These are phyloP conservation scores for Zaprionus inermis DNA, from an alignment of 1,140 invertebrate genomes.

Conservation along the genomic window DNA sequence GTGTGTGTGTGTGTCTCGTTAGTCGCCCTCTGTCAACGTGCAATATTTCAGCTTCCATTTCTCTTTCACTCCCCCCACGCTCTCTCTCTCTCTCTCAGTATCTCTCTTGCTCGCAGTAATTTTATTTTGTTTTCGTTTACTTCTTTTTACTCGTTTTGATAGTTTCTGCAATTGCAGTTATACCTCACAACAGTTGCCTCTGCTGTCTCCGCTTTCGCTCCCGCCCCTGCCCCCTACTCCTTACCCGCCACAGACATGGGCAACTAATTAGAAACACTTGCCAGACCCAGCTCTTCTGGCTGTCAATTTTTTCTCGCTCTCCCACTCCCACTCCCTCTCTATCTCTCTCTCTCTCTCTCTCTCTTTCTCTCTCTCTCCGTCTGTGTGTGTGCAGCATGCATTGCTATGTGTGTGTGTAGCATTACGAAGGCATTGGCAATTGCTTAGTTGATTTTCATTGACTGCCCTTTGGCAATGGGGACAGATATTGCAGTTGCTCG, in stretches of 20 bases:
- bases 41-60: slow-evolving; percentile 77
- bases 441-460: slow-evolving; percentile 79
- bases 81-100: no score
- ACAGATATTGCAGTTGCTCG: slow-evolving; percentile 58
- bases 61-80: background rate
- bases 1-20: slow-evolving; percentile 31
- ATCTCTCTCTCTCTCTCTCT: background rate
- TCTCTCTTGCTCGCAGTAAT: slow-evolving; percentile 23
- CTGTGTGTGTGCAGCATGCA: background rate
- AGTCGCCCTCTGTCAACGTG: slow-evolving; percentile 46
- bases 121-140: slow-evolving; percentile 35
- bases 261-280: slow-evolving; percentile 72
- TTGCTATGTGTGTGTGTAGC: background rate
- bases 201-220: background rate
- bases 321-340: background rate
- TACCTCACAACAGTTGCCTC: background rate
- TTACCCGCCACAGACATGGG: slow-evolving; percentile 48
- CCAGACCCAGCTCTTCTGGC: slow-evolving; percentile 24
- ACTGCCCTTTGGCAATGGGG: slow-evolving; percentile 63
- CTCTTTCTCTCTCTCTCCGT: background rate
- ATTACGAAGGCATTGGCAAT: slow-evolving; percentile 59
- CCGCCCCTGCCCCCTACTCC: background rate
- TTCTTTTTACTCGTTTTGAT: slow-evolving; percentile 31
- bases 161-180: slow-evolving; percentile 39
- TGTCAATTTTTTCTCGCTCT: slow-evolving; percentile 10